Evolutionary conservation across 1,140 invertebrate genomes (phyloP).

Genomic region (Aphelenchoides besseyi): DNA sequence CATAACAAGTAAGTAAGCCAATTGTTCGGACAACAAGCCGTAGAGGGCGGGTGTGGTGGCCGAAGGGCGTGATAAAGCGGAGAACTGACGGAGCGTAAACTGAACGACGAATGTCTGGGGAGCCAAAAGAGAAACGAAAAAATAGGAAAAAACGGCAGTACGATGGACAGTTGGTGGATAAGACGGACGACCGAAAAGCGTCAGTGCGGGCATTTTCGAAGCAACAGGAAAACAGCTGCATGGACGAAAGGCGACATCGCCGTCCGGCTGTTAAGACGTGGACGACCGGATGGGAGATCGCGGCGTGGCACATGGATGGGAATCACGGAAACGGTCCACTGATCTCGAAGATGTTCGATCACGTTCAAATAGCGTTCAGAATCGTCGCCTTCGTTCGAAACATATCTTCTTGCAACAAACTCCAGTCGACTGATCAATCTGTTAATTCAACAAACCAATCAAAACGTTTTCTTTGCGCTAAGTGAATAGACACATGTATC

Average conservation of each 20-base stretch:
- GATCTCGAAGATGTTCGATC: no score
- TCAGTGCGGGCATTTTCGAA: neutral
- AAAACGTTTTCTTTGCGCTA: no score
- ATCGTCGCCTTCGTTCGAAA: no score
- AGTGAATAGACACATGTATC: no score
- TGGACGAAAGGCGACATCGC: neutral
- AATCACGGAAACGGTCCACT: no score
- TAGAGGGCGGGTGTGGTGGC: neutral
- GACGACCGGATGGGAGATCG: no score
- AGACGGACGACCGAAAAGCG: neutral
- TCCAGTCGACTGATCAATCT: no score
- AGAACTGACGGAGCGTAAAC: no score
- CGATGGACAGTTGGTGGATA: constrained; percentile 3
- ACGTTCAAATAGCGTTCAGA: no score
- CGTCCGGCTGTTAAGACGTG: neutral
- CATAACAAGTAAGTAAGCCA: neutral
- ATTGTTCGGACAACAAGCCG: neutral
- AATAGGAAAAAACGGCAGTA: neutral
- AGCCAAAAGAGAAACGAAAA: neutral
- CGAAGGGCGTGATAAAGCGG: neutral
- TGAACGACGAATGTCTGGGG: neutral
- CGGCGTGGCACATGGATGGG: neutral
- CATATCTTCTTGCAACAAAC: no score
- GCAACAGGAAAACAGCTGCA: neutral
- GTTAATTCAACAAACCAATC: no score